phyloP scores from a whole-genome alignment of 2,797 vertebrate species.

The Thripadectes ignobilis region DNA sequence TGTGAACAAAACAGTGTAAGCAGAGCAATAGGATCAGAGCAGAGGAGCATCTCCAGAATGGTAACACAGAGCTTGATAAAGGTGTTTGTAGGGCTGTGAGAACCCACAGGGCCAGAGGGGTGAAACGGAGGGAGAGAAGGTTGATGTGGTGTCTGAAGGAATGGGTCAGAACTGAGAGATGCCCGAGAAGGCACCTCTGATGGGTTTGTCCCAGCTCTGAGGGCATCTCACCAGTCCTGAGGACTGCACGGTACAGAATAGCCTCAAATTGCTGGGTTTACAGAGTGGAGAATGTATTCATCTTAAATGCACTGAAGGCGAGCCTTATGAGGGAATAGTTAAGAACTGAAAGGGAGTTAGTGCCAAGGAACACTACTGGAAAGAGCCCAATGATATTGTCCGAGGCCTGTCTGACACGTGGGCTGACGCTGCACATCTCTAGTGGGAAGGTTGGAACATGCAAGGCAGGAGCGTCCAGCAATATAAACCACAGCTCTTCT shows the following conservation, averaged over 20 bases:
- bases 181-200: fast-evolving
- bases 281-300: not conserved
- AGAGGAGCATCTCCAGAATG: not conserved
- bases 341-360: not conserved
- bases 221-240: not conserved
- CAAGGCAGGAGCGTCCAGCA: not conserved
- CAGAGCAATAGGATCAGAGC: not conserved
- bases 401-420: not conserved
- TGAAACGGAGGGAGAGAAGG: not conserved
- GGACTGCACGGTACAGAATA: not conserved
- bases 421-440: not conserved
- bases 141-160: not conserved
- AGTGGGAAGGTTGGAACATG: fast-evolving
- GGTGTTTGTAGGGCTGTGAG: not conserved
- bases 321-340: not conserved
- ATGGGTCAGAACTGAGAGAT: not conserved
- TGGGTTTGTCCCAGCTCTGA: not conserved
- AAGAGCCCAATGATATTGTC: not conserved
- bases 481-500: not conserved
- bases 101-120: not conserved
- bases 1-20: not conserved
- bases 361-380: not conserved
- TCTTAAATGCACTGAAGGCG: not conserved
- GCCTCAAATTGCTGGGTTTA: not conserved
- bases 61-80: not conserved